These are phyloP conservation scores for Parasteatoda lunata DNA, from an alignment of 2,888 invertebrate genomes.

Conservation along the genomic window DNA sequence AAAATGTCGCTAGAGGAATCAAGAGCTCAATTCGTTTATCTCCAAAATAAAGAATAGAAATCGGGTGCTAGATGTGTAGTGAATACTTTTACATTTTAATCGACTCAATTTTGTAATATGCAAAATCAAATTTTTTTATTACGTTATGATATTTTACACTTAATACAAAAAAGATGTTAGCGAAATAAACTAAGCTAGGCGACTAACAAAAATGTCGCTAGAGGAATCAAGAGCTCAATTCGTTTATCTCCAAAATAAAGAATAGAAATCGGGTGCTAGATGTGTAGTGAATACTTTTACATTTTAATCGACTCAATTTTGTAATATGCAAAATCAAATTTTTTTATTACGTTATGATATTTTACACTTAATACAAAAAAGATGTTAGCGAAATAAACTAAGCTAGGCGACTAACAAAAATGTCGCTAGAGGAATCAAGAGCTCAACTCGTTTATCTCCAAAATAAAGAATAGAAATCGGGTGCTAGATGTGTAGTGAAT, in stretches of 20 bases:
- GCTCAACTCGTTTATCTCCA: conserved; percentile 24
- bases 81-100: conserved; percentile 22
- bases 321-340: no score
- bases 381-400: conserved; percentile 33
- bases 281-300: conserved; percentile 16
- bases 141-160: background rate
- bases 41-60: conserved; percentile 5
- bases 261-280: conserved; percentile 20
- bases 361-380: conserved; percentile 7
- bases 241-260: conserved; percentile 8
- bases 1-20: conserved; percentile 30
- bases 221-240: conserved; percentile 45
- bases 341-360: no score
- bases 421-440: conserved; percentile 33
- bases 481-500: conserved; percentile 18
- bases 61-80: conserved; percentile 21
- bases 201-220: conserved; percentile 28
- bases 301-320: background rate
- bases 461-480: conserved; percentile 15
- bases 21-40: conserved; percentile 34
- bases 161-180: conserved; percentile 16
- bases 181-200: conserved; percentile 40
- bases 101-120: no score
- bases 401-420: conserved; percentile 38
- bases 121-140: no score